phyloP scores from a whole-genome alignment of 2,113 vertebrate genomes.

The Marcusenius ussheri region DNA sequence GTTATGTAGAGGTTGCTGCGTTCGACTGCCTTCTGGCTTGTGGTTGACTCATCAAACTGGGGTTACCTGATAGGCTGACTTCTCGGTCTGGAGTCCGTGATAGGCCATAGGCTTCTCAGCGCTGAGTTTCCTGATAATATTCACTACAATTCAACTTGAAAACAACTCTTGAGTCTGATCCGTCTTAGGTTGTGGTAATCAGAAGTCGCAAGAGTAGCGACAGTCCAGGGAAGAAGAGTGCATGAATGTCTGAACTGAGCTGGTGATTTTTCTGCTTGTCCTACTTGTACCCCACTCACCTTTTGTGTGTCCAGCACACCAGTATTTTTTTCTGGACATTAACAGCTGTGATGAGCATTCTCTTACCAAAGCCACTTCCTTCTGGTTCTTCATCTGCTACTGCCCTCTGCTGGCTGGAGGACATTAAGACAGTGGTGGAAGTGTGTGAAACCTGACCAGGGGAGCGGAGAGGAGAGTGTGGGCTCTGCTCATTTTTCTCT shows the following conservation, averaged over 20 bases:
- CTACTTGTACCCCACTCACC: background rate
- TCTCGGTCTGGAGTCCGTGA: background rate
- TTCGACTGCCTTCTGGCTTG: background rate
- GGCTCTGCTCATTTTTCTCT: slow-evolving; percentile 6
- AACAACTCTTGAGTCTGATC: background rate
- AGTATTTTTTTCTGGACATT: background rate
- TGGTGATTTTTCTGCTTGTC: background rate
- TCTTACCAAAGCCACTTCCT: background rate
- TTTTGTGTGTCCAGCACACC: background rate
- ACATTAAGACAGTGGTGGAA: background rate
- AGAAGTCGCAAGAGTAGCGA: background rate
- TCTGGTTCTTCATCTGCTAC: background rate
- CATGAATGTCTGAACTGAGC: background rate
- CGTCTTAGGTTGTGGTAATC: background rate
- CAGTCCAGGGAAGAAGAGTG: background rate
- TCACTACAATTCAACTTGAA: background rate
- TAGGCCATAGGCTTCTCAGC: background rate
- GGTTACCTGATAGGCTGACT: background rate
- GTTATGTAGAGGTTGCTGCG: background rate
- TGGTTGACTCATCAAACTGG: background rate
- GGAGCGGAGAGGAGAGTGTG: background rate
- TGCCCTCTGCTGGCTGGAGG: slow-evolving; percentile 8
- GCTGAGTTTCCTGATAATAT: background rate
- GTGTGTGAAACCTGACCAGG: background rate
- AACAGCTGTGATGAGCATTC: slow-evolving; percentile 1